Evolutionary conservation across 2,113 vertebrate species (phyloP).

Genomic region (Pica pica): DNA sequence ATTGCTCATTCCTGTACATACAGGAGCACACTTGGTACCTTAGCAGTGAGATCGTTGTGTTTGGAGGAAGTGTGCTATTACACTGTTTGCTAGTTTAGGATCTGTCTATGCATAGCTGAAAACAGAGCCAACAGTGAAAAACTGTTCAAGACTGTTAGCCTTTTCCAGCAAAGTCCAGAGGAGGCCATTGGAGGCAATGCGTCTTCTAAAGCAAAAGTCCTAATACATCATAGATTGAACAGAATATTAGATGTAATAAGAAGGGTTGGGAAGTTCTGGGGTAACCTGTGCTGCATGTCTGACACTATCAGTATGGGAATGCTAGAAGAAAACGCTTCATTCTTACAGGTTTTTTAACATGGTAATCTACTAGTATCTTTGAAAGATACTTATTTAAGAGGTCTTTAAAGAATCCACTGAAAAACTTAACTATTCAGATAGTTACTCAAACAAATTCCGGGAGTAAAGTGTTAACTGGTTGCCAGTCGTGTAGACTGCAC

Average conservation of each 20-base stretch:
- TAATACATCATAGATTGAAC: background rate
- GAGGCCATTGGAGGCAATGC: background rate
- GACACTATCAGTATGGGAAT: background rate
- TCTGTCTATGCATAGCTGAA: background rate
- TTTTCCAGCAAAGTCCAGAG: background rate
- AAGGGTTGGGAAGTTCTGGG: background rate
- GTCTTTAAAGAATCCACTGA: background rate
- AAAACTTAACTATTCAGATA: background rate
- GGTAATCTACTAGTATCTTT: background rate
- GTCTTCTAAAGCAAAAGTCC: background rate
- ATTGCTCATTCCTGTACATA: background rate
- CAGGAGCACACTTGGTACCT: background rate
- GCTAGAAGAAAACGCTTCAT: background rate
- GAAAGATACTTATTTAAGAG: background rate
- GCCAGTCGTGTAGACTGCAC: background rate
- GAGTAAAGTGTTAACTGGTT: background rate
- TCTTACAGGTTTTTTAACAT: fast-evolving
- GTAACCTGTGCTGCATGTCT: background rate
- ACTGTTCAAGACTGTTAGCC: background rate
- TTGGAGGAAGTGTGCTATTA: background rate
- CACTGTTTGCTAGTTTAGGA: background rate
- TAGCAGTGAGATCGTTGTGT: background rate
- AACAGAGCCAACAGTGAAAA: background rate
- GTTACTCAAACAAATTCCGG: background rate
- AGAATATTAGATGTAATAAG: background rate